Percentiles rank a stretch among this genome's conserved stretches.
These are phyloP conservation scores for Callocephalon fimbriatum DNA, from an alignment of 2,113 vertebrate genomes.

Conservation along the genomic window DNA sequence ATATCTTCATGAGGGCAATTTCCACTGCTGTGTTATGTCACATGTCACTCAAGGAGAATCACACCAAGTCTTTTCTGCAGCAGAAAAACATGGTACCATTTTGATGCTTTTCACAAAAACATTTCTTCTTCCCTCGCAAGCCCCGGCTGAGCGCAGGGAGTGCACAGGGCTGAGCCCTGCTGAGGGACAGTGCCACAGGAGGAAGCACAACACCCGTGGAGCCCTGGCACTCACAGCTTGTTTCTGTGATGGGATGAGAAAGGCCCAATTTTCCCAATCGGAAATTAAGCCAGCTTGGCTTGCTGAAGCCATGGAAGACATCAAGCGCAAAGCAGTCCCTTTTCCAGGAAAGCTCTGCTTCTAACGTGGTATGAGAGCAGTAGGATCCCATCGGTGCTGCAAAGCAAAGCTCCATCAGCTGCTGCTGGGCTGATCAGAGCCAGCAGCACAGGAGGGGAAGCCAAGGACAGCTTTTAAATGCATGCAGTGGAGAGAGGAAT, in stretches of 20 bases:
- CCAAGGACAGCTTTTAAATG: slow-evolving; percentile 6
- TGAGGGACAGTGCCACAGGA: rapidly evolving
- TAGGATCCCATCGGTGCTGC: background rate
- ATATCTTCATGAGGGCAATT: background rate
- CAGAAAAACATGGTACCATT: background rate
- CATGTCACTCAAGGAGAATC: background rate
- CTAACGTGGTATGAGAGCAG: slow-evolving; percentile 12
- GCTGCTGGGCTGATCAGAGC: background rate
- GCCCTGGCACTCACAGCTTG: background rate
- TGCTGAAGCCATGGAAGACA: background rate
- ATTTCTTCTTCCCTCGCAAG: background rate
- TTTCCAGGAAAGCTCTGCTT: slow-evolving; percentile 43
- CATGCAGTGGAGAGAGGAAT: background rate
- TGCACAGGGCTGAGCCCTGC: rapidly evolving
- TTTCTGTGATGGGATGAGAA: background rate
- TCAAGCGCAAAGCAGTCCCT: slow-evolving; percentile 29
- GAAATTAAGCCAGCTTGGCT: background rate
- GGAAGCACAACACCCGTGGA: rapidly evolving
- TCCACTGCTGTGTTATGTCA: background rate
- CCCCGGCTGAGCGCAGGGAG: rapidly evolving
- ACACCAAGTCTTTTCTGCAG: background rate
- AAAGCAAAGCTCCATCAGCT: background rate
- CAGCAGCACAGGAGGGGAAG: background rate
- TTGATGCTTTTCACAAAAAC: background rate
- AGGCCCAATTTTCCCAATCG: rapidly evolving